A percentile compares a stretch with the other conserved stretches of the same genome.
These are phyloP conservation scores for Bothrops jararaca DNA, from an alignment of 2,113 vertebrate genomes.

Conservation along the genomic window DNA sequence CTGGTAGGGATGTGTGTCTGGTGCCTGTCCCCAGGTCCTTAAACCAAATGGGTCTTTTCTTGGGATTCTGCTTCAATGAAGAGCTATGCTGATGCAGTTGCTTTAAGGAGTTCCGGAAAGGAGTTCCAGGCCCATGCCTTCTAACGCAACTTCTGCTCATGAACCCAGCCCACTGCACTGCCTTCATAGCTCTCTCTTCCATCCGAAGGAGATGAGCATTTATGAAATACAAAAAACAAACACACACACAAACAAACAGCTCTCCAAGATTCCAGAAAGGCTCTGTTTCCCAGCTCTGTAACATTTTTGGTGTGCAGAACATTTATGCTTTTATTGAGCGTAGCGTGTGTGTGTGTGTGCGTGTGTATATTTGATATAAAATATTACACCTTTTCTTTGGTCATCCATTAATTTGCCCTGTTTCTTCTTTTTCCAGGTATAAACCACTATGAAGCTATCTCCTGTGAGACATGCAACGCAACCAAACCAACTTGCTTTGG, in stretches of 20 bases:
- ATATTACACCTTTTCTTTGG: not conserved
- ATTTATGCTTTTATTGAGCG: not conserved
- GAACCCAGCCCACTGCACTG: not conserved
- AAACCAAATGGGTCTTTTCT: not conserved
- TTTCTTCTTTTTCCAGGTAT: conserved; percentile 31
- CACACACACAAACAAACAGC: not conserved
- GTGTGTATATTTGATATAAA: not conserved
- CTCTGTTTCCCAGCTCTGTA: not conserved
- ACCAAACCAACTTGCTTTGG: conserved; percentile 49
- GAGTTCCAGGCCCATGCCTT: not conserved
- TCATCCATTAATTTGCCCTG: not conserved
- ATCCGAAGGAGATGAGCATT: not conserved
- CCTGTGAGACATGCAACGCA: conserved; percentile 45
- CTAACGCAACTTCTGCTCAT: not conserved
- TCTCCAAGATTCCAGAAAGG: not conserved
- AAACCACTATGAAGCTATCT: conserved; percentile 45
- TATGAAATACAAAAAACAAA: not conserved
- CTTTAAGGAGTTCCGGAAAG: not conserved
- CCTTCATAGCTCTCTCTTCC: not conserved
- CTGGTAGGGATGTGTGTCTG: not conserved
- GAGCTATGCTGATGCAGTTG: not conserved
- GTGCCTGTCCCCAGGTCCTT: not conserved
- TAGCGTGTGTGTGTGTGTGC: too few species aligned
- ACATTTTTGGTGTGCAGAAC: not conserved
- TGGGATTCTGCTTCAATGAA: not conserved